These are phyloP conservation scores for Cossypha caffra DNA, from an alignment of 2,797 vertebrate genomes.

Conservation along the genomic window DNA sequence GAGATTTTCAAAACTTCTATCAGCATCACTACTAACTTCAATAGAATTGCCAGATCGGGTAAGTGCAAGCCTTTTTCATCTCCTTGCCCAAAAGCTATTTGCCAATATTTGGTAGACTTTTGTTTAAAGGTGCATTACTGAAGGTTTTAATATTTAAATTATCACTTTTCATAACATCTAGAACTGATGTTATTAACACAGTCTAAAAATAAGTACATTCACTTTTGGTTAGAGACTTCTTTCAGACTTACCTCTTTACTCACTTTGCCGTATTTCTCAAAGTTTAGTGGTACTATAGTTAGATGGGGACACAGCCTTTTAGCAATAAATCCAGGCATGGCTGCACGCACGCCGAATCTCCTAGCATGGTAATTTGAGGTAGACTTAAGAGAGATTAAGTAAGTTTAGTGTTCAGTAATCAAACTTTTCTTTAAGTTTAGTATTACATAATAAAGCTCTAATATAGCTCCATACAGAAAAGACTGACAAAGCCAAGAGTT, in stretches of 20 bases:
- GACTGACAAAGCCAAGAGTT: neutral
- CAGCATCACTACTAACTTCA: neutral
- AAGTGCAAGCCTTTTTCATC: neutral
- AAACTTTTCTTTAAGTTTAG: neutral
- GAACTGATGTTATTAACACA: neutral
- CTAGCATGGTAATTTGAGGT: conserved; percentile 97
- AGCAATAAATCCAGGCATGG: conserved; percentile 98
- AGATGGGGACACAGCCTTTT: conserved; percentile 93
- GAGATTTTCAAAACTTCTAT: neutral
- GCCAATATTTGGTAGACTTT: neutral
- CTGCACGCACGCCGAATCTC: conserved; percentile 94
- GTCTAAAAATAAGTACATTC: neutral
- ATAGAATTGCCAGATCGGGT: neutral
- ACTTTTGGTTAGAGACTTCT: neutral
- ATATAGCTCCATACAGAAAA: neutral
- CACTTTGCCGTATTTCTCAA: conserved; percentile 90
- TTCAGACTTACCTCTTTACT: conserved; percentile 86
- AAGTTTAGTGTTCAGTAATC: conserved; percentile 8
- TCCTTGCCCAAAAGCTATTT: neutral
- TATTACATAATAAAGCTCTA: neutral
- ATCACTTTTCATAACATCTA: neutral
- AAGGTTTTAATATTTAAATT: neutral
- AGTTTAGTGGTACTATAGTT: conserved; percentile 89
- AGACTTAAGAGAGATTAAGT: conserved; percentile 79
- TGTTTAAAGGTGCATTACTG: neutral